Conservation (phyloP, 2,888 invertebrate genomes). For the Dryocosmus kuriphilus region DNA sequence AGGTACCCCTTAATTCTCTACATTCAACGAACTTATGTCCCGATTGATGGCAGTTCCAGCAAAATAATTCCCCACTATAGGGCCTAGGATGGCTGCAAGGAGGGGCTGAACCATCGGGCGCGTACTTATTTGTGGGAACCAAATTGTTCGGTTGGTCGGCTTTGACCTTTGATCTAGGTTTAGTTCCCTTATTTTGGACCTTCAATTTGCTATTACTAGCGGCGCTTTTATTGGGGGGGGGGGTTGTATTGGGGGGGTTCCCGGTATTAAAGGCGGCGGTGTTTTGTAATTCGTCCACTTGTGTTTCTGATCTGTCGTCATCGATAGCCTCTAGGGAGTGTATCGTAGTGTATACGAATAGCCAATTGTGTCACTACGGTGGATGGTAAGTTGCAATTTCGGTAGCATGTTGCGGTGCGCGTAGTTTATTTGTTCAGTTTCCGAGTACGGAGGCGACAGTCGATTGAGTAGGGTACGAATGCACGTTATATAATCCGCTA, state of each 20-base stretch:
- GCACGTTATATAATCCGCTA: too few species aligned
- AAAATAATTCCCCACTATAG: not conserved
- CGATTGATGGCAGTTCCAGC: not conserved
- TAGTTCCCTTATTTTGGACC: accelerated
- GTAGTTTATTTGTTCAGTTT: not conserved
- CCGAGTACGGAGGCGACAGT: not conserved
- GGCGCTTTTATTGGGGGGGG: too few species aligned
- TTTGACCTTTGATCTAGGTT: not conserved
- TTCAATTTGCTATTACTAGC: not conserved
- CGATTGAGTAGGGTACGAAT: not conserved
- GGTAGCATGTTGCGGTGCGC: not conserved
- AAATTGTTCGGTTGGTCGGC: accelerated
- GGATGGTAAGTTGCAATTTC: not conserved
- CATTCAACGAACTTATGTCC: not conserved
- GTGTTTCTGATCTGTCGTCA: too few species aligned
- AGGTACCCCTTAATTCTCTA: not conserved
- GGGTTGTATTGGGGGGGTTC: not conserved
- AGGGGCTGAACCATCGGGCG: not conserved
- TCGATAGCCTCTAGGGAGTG: too few species aligned
- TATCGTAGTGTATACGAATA: too few species aligned
- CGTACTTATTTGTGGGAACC: too few species aligned
- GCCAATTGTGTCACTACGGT: not conserved
- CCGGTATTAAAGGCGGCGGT: not conserved
- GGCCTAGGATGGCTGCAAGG: not conserved
- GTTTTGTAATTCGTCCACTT: not conserved